Evolutionary conservation across 2,888 invertebrate genomes (phyloP).

Genomic region (Plemyria rubiginata): DNA sequence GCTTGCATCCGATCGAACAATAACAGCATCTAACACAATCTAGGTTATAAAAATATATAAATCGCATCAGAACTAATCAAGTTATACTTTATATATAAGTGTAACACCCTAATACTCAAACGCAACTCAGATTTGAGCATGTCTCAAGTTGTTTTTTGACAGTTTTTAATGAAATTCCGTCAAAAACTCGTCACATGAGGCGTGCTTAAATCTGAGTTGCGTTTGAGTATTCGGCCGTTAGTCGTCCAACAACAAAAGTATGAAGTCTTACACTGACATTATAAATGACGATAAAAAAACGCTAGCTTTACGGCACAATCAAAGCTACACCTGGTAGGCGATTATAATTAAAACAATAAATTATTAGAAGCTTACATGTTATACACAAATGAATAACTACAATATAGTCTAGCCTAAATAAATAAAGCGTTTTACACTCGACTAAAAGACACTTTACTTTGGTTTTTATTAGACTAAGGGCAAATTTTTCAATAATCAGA

Average conservation of each 20-base stretch:
- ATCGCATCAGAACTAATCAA: too few relatives aligned
- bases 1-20: neutral
- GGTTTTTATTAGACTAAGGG: constrained; percentile 73
- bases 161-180: too few relatives aligned
- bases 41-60: too few relatives aligned
- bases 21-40: neutral
- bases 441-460: constrained; percentile 81
- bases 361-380: constrained; percentile 6
- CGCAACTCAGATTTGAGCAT: too few relatives aligned
- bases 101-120: too few relatives aligned
- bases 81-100: too few relatives aligned
- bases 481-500: constrained; percentile 13
- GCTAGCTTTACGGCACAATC: neutral
- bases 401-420: constrained; percentile 57
- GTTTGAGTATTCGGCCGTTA: too few relatives aligned
- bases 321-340: constrained; percentile 2
- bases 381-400: constrained; percentile 8
- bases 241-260: too few relatives aligned
- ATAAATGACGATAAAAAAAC: neutral
- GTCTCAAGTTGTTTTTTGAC: too few relatives aligned
- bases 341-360: constrained; percentile 6
- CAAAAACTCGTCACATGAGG: too few relatives aligned
- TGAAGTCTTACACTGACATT: neutral
- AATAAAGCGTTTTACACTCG: constrained; percentile 83
- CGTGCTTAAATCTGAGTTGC: too few relatives aligned